Percentiles rank a stretch among this genome's conserved stretches.
phyloP scores from a whole-genome alignment of 2,113 vertebrate species.

The Nicator chloris region DNA sequence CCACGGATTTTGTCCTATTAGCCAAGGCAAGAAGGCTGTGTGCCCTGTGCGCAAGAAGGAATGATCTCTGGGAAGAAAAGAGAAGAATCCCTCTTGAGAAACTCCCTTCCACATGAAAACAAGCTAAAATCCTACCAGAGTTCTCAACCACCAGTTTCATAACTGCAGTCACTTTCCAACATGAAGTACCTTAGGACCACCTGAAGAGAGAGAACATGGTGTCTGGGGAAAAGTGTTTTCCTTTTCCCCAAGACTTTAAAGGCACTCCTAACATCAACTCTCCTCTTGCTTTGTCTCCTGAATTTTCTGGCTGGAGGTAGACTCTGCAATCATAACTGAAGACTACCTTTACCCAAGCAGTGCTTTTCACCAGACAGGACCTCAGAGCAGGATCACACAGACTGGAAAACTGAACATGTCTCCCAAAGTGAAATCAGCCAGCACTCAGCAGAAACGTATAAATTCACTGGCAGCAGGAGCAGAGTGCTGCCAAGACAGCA shows the following conservation, averaged over 20 bases:
- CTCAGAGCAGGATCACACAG: neutral
- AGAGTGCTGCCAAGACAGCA: neutral
- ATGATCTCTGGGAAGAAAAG: neutral
- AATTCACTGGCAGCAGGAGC: neutral
- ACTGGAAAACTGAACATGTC: neutral
- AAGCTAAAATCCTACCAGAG: neutral
- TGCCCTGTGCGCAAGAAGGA: neutral
- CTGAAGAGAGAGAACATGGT: neutral
- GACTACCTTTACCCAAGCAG: neutral
- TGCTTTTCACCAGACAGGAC: neutral
- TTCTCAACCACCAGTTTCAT: neutral
- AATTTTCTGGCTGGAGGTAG: neutral
- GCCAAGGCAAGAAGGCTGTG: neutral
- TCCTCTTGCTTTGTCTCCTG: neutral
- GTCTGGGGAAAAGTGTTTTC: neutral
- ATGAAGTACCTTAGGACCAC: neutral
- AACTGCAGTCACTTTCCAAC: neutral
- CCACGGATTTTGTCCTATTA: neutral
- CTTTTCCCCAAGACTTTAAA: neutral
- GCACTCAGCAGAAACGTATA: neutral
- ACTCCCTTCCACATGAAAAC: neutral
- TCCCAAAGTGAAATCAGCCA: neutral
- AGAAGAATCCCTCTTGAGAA: neutral
- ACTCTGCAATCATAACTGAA: neutral
- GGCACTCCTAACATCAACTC: neutral